Conservation (phyloP, 2,888 invertebrate genomes). For the Lycophotia porphyrea region DNA sequence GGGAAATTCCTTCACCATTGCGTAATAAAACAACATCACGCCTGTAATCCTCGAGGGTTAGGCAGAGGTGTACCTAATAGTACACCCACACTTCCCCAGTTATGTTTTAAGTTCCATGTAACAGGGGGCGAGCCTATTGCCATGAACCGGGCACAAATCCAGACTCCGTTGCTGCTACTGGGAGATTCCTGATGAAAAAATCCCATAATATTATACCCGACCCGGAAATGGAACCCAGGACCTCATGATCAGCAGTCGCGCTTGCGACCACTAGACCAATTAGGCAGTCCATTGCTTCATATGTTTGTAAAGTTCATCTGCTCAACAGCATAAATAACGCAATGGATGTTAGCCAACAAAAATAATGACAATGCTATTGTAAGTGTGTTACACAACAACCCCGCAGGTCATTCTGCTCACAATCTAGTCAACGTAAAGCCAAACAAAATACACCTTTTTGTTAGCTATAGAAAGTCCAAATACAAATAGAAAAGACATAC, state of each 20-base stretch:
- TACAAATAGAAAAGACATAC: conserved; percentile 47
- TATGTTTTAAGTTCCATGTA: too few relatives aligned
- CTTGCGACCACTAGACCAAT: too few relatives aligned
- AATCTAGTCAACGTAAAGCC: conserved; percentile 12
- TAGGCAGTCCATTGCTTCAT: not conserved
- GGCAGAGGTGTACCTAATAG: too few relatives aligned
- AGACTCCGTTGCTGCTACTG: too few relatives aligned
- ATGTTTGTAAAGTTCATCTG: not conserved
- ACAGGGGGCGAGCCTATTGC: too few relatives aligned
- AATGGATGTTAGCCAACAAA: not conserved
- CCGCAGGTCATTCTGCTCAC: conserved; percentile 9
- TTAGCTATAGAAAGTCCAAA: conserved; percentile 32
- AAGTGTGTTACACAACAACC: not conserved
- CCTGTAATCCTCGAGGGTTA: too few relatives aligned
- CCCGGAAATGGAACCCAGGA: too few relatives aligned
- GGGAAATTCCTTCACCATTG: not conserved
- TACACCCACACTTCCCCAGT: too few relatives aligned
- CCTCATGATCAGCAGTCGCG: too few relatives aligned
- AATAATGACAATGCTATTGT: not conserved
- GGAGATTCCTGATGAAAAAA: too few relatives aligned
- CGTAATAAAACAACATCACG: not conserved
- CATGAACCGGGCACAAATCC: too few relatives aligned
- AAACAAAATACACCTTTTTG: conserved; percentile 41
- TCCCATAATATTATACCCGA: too few relatives aligned
- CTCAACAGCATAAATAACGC: not conserved